These are phyloP conservation scores for Eledona agricola DNA, from an alignment of 2,888 invertebrate species.

Conservation along the genomic window DNA sequence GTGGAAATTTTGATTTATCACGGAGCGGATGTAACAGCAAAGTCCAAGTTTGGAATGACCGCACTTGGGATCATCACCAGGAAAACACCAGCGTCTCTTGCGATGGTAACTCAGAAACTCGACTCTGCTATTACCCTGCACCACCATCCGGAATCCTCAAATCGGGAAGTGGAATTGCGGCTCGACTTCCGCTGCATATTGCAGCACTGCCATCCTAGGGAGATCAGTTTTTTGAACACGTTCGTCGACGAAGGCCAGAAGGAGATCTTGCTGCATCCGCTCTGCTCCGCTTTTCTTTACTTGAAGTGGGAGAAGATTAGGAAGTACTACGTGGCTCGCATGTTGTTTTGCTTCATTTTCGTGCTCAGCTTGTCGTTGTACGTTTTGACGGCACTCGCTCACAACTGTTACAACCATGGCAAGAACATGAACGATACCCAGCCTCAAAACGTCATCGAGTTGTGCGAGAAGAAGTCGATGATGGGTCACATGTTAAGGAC, in stretches of 20 bases:
- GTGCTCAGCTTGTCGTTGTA: conserved; percentile 83
- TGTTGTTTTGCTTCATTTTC: conserved; percentile 81
- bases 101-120: conserved; percentile 82
- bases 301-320: conserved; percentile 92
- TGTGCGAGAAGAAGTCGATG: conserved; percentile 82
- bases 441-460: conserved; percentile 75
- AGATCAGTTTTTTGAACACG: conserved; percentile 86
- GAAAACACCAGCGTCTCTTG: conserved; percentile 86
- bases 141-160: conserved; percentile 79
- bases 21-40: conserved; percentile 89
- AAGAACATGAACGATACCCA: conserved; percentile 73
- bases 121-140: conserved; percentile 83
- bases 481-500: conserved; percentile 78
- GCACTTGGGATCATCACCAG: conserved; percentile 86
- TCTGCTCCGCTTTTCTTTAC: conserved; percentile 87
- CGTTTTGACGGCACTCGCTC: conserved; percentile 82
- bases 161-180: conserved; percentile 82
- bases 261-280: conserved; percentile 84
- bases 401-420: conserved; percentile 85
- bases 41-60: conserved; percentile 86
- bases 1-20: conserved; percentile 85
- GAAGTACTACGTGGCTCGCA: conserved; percentile 83
- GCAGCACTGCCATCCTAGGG: conserved; percentile 84
- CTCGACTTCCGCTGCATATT: conserved; percentile 83
- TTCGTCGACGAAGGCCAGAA: conserved; percentile 91